phyloP scores from a whole-genome alignment of 2,797 vertebrate genomes.

The Chanos chanos region DNA sequence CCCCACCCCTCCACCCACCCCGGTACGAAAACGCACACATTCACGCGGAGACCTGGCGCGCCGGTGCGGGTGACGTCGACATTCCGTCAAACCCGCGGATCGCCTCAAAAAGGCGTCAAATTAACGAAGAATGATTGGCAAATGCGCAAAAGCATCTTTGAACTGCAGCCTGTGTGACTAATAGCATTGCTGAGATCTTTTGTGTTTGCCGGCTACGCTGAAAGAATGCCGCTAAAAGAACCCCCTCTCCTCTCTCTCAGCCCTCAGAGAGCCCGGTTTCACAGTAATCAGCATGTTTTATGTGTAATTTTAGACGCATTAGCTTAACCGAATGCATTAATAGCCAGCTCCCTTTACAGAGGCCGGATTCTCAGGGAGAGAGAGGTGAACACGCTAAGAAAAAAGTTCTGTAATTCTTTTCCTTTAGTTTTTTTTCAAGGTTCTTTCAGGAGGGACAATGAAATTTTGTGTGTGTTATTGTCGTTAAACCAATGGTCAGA shows the following conservation, averaged over 20 bases:
- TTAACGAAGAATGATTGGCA: slow-evolving; percentile 48
- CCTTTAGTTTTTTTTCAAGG: too few species aligned
- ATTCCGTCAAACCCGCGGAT: slow-evolving; percentile 30
- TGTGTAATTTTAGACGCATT: slow-evolving; percentile 47
- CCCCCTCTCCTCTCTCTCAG: slow-evolving; percentile 35
- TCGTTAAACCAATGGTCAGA: too few species aligned
- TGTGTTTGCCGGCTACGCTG: slow-evolving; percentile 29
- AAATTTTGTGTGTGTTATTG: too few species aligned
- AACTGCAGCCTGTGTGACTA: slow-evolving; percentile 47
- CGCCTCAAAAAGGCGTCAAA: slow-evolving; percentile 46
- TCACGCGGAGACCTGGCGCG: neutral
- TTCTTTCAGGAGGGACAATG: too few species aligned
- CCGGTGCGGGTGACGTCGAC: too few species aligned
- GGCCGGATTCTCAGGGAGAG: too few species aligned
- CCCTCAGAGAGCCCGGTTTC: slow-evolving; percentile 29
- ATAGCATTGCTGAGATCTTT: slow-evolving; percentile 45
- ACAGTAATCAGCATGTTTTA: slow-evolving; percentile 46
- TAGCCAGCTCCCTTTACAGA: slow-evolving; percentile 27
- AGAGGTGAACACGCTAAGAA: too few species aligned
- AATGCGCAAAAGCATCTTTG: slow-evolving; percentile 47
- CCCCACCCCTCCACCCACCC: neutral
- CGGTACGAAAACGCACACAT: slow-evolving; percentile 3
- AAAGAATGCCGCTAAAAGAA: slow-evolving; percentile 45
- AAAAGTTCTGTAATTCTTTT: too few species aligned
- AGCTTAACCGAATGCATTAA: slow-evolving; percentile 40